Conservation (phyloP, 2,797 vertebrate species). For the Poeciliopsis presidionis region DNA sequence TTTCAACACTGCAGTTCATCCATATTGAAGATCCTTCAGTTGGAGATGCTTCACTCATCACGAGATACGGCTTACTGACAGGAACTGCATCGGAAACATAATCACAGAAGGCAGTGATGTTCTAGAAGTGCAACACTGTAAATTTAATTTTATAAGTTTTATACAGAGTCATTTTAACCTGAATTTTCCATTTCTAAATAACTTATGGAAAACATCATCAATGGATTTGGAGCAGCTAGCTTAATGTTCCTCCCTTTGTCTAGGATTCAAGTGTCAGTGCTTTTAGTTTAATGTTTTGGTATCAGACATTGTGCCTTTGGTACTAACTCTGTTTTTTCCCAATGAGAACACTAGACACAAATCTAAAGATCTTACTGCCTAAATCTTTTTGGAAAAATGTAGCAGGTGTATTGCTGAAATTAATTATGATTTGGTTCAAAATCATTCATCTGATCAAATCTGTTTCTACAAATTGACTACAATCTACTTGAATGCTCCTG, state of each 20-base stretch:
- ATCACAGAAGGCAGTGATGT: not conserved
- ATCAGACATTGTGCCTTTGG: not conserved
- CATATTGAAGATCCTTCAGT: slow-evolving; percentile 80
- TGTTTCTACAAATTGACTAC: too few relatives aligned
- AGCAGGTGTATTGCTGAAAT: not conserved
- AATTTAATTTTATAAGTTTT: not conserved
- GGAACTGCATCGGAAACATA: slow-evolving; percentile 79
- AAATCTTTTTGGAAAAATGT: not conserved
- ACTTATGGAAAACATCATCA: not conserved
- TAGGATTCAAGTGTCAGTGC: not conserved
- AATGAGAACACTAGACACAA: not conserved
- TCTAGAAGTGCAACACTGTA: not conserved
- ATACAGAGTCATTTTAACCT: not conserved
- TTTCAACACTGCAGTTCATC: slow-evolving; percentile 83
- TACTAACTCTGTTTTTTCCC: not conserved
- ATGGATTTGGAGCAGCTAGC: not conserved
- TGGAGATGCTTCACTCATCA: slow-evolving; percentile 76
- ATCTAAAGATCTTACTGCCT: not conserved
- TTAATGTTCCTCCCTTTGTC: not conserved
- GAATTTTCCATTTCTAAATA: not conserved
- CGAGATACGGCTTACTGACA: slow-evolving; percentile 85
- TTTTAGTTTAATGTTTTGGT: not conserved
- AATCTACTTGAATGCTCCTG: not conserved
- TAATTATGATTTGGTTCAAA: not conserved
- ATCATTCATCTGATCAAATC: not conserved